These are phyloP conservation scores for Hypomecis atomaria DNA, from an alignment of 2,888 invertebrate genomes.

Conservation along the genomic window DNA sequence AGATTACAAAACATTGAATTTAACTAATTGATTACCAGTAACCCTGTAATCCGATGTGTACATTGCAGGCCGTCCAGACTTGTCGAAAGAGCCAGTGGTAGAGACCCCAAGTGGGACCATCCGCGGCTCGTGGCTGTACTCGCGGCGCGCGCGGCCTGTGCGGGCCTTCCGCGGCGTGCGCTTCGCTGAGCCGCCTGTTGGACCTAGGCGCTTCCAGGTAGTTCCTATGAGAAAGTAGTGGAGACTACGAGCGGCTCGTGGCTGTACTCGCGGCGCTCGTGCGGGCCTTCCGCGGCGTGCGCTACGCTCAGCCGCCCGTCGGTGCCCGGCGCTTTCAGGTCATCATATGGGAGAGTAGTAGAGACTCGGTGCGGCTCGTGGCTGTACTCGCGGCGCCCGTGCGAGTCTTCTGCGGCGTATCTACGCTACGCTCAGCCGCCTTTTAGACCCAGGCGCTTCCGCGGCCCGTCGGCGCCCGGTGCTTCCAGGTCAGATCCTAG, in stretches of 20 bases:
- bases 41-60: too few species aligned
- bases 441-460: too few species aligned
- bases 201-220: conserved; percentile 67
- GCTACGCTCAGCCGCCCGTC: conserved; percentile 72
- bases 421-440: too few species aligned
- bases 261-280: conserved; percentile 64
- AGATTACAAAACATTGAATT: too few species aligned
- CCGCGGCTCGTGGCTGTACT: conserved; percentile 63
- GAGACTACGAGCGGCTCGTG: conserved; percentile 58
- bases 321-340: conserved; percentile 51
- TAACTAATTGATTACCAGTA: too few species aligned
- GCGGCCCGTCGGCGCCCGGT: too few species aligned
- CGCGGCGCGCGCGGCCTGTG: conserved; percentile 64
- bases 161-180: conserved; percentile 74
- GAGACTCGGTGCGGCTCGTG: too few species aligned
- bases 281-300: conserved; percentile 73
- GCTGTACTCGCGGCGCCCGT: too few species aligned
- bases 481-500: too few species aligned
- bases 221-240: conserved; percentile 4
- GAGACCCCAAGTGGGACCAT: conserved; percentile 60
- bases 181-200: conserved; percentile 71
- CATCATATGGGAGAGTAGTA: too few species aligned
- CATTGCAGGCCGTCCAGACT: not conserved
- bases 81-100: conserved; percentile 31
- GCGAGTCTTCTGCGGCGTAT: too few species aligned